phyloP scores from a whole-genome alignment of 2,888 invertebrate genomes.

The Gari tellinella region DNA sequence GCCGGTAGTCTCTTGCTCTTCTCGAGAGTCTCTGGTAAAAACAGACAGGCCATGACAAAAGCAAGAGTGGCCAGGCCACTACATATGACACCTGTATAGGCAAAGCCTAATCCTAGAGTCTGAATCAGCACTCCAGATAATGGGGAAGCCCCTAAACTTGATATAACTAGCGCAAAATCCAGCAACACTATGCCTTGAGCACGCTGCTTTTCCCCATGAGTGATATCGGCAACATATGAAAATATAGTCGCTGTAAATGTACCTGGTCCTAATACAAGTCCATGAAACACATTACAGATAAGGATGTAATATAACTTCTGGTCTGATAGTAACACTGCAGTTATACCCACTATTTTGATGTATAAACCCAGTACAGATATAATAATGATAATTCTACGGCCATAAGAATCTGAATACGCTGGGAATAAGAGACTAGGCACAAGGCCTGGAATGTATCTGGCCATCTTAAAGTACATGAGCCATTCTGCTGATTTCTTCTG shows the following conservation, averaged over 20 bases:
- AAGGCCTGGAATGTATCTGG: conserved; percentile 21
- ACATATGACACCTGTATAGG: conserved; percentile 27
- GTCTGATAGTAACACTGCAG: conserved; percentile 19
- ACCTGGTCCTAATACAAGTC: conserved; percentile 20
- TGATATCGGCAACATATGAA: conserved; percentile 48
- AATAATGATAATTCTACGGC: conserved; percentile 44
- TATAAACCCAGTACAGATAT: conserved; percentile 27
- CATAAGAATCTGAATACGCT: conserved; percentile 40
- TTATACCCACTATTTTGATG: neutral
- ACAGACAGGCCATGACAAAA: conserved; percentile 15
- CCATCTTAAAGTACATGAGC: conserved; percentile 30
- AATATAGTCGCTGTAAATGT: conserved; percentile 16
- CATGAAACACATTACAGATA: conserved; percentile 16
- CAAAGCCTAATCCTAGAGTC: conserved; percentile 28
- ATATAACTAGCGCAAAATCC: conserved; percentile 17
- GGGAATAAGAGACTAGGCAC: conserved; percentile 30
- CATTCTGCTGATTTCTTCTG: conserved; percentile 22
- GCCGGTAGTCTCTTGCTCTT: conserved; percentile 4
- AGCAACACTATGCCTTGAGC: conserved; percentile 34
- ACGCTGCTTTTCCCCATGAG: conserved; percentile 24
- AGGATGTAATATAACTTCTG: conserved; percentile 13
- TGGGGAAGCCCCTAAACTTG: conserved; percentile 20
- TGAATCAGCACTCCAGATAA: conserved; percentile 42
- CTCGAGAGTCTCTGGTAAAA: conserved; percentile 42
- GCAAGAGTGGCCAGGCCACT: conserved; percentile 9